Conservation (phyloP, 2,797 vertebrate genomes). For the Masticophis lateralis region DNA sequence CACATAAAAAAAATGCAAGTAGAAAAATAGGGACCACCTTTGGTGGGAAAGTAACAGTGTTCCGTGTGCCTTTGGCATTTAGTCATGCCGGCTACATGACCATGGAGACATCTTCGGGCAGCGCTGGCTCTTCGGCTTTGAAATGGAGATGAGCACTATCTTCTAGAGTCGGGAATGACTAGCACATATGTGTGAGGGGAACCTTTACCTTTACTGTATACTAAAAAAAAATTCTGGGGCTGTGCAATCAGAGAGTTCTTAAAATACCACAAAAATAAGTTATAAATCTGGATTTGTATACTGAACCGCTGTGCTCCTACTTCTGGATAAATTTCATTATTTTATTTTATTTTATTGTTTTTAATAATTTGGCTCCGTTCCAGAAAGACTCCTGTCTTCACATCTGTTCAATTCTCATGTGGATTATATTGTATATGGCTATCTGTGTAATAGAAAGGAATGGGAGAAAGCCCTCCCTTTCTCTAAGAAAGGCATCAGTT, state of each 20-base stretch:
- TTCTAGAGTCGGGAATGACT: no score
- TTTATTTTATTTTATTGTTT: neutral
- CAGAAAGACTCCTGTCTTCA: neutral
- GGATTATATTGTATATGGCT: neutral
- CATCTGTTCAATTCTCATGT: neutral
- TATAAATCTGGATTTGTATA: neutral
- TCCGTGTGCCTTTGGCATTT: no score
- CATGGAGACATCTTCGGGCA: no score
- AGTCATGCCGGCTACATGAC: no score
- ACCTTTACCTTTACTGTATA: no score
- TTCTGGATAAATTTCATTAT: neutral
- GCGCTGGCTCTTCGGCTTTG: no score
- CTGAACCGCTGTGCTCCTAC: neutral
- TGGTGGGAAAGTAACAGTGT: no score
- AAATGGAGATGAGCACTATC: no score
- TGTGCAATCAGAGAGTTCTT: neutral
- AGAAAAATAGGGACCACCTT: no score
- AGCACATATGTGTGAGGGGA: no score
- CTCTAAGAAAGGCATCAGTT: constrained; percentile 24
- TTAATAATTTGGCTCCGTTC: neutral
- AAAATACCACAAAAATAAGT: neutral
- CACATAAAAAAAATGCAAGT: no score
- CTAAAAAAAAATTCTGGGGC: neutral
- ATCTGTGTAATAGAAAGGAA: neutral
- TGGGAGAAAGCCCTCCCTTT: neutral